phyloP scores from a whole-genome alignment of 2,888 invertebrate genomes.

The Drosophila robusta region DNA sequence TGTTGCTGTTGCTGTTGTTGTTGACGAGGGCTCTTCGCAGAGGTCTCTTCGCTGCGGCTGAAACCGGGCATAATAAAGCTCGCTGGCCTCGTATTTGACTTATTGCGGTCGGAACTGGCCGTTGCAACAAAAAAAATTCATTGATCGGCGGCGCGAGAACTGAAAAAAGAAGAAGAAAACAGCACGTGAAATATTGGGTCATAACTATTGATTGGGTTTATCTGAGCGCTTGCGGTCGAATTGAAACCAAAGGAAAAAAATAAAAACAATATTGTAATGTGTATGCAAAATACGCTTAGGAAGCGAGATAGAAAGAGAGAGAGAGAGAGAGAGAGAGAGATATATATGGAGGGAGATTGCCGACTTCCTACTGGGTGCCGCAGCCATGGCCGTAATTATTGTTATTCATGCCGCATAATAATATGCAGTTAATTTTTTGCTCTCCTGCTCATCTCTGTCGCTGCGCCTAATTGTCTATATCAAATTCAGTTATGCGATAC shows the following conservation, averaged over 20 bases:
- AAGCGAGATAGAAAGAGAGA: no score
- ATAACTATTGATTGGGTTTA: conserved; percentile 72
- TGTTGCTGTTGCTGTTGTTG: conserved; percentile 18
- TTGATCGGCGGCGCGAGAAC: conserved; percentile 62
- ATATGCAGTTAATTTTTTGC: conserved; percentile 47
- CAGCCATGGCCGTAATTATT: conserved; percentile 26
- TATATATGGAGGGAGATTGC: conserved; percentile 5
- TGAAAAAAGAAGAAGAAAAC: conserved; percentile 41
- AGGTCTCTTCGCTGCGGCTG: conserved; percentile 60
- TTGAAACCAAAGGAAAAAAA: conserved; percentile 53
- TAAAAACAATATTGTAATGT: conserved; percentile 19
- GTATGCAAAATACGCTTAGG: conserved; percentile 45
- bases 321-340: neutral
- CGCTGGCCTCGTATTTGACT: conserved; percentile 77
- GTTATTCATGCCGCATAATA: conserved; percentile 40
- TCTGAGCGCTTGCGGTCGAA: conserved; percentile 56
- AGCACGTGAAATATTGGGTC: conserved; percentile 76
- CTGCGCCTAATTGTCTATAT: conserved; percentile 51
- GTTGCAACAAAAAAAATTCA: conserved; percentile 55
- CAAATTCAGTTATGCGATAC: conserved; percentile 45
- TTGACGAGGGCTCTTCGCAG: conserved; percentile 34
- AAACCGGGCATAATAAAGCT: conserved; percentile 66
- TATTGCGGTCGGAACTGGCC: conserved; percentile 68
- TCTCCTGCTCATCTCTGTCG: neutral
- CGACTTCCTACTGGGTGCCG: conserved; percentile 19